Base-by-base conservation (phyloP, 2,888 invertebrate species). In the Brachypalpus laphriformis region DNA sequence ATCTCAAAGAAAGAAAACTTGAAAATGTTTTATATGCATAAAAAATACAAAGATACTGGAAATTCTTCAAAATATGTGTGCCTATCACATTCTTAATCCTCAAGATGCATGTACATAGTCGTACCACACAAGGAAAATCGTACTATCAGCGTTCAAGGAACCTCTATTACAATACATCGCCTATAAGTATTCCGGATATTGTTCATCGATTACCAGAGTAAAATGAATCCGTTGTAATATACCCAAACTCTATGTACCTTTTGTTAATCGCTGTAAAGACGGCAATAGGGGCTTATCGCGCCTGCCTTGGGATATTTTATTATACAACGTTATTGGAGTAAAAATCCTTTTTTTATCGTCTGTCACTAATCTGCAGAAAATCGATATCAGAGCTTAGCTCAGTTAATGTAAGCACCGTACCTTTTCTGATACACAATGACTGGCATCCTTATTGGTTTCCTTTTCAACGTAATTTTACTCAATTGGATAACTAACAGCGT, bases 331-430 rank as follows among this genome's bases (percentile, higher is more conserved):
- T 61, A 61, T 72, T 61, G 28, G 34, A 51, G 28, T 40, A 51
- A 28, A 51, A 63, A 61, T 72, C 61, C 61, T 18, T 61, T 71
- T n/a, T 66, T 71, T 59, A 71, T 71, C 71, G 57, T 49, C 71
- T 59, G 56, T 57, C 57, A 49, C 66, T 76, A 76, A 76, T 57
- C 16, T 34, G 25, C 54, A 45, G 56, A 25, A 34, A 11, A 65
- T 75, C 75, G 74, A 45, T 74, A 20, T n/a, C 11, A 7, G 11
- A 4, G 56, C 45, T 18, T 45, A 18, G 14, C 18, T 9, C 18
- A 18, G 45, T 56, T 18, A 11, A 18, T 11, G 56, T 18, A 18
- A 16, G 16, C 18, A 18, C 18, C 34, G 6, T 20, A 20, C 34
- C 34, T 37, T 57, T 20, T 57, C 31, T 11, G 9, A 34, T 34